phyloP scores from a whole-genome alignment of 2,797 vertebrate species.

The Micropoecilia bifurca region DNA sequence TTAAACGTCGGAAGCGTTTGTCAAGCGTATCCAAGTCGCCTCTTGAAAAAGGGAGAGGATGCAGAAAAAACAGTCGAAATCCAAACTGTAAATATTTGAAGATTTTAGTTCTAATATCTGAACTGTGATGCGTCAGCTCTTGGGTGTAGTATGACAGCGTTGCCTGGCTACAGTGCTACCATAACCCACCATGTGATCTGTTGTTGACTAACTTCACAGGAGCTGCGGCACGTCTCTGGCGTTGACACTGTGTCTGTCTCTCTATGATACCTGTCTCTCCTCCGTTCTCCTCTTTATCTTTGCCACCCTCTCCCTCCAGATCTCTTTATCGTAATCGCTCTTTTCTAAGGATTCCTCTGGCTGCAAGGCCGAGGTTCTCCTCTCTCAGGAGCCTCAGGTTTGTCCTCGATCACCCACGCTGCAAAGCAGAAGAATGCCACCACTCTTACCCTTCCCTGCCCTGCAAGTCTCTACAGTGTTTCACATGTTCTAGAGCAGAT shows the following conservation, averaged over 20 bases:
- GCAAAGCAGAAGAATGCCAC: constrained; percentile 59
- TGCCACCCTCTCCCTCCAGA: constrained; percentile 81
- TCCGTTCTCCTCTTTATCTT: constrained; percentile 71
- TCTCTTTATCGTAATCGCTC: constrained; percentile 96
- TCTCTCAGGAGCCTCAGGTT: constrained; percentile 99
- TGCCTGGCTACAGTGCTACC: constrained; percentile 76
- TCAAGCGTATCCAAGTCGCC: not conserved
- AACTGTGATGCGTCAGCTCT: constrained; percentile 15
- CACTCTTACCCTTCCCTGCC: constrained; percentile 8
- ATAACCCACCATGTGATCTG: constrained; percentile 44
- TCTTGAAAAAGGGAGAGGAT: not conserved
- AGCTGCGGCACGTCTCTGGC: constrained; percentile 24
- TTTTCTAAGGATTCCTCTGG: constrained; percentile 96
- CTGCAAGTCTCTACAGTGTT: constrained; percentile 35
- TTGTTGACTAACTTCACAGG: constrained; percentile 39
- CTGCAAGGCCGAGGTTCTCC: constrained; percentile 95
- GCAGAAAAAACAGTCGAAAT: not conserved
- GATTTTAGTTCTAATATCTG: not conserved
- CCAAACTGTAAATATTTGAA: not conserved
- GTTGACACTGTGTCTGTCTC: constrained; percentile 53
- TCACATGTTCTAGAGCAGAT: constrained; percentile 44
- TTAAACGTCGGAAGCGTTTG: not conserved
- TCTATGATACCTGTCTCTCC: constrained; percentile 64
- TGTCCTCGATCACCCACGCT: constrained; percentile 74
- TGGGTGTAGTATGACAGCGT: constrained; percentile 52